A percentile compares a stretch with the other conserved stretches of the same genome.
Conservation (phyloP, 2,113 vertebrate species). For the Sinocyclocheilus grahami region DNA sequence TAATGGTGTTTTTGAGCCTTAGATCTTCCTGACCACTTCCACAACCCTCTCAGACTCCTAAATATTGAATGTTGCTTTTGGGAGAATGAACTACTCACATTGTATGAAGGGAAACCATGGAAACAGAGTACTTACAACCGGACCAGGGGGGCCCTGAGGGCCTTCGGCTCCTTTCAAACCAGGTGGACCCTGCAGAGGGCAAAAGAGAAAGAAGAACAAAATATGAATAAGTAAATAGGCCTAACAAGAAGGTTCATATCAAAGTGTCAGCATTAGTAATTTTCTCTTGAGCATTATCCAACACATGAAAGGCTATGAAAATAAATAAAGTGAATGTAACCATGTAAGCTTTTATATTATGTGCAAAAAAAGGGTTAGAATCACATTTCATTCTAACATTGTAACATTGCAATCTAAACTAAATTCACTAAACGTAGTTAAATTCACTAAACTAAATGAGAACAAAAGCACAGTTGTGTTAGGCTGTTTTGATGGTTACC, state of each 20-base stretch:
- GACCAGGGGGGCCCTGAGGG: conserved; percentile 92
- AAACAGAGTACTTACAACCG: conserved; percentile 83
- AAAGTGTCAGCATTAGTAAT: neutral
- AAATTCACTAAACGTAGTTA: too few species aligned
- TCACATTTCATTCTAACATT: too few species aligned
- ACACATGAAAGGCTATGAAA: too few species aligned
- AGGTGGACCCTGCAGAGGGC: conserved; percentile 79
- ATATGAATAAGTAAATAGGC: neutral
- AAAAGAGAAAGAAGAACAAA: conserved; percentile 45
- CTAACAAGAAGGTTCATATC: conserved; percentile 11
- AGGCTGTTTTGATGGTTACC: too few species aligned
- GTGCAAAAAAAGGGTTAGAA: too few species aligned
- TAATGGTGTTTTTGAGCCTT: conserved; percentile 31
- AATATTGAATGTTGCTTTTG: conserved; percentile 38
- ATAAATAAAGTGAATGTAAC: too few species aligned
- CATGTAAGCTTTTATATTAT: too few species aligned
- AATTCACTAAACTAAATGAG: too few species aligned
- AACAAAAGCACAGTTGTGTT: too few species aligned
- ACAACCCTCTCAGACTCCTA: conserved; percentile 16
- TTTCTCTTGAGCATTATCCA: neutral
- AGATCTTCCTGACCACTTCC: conserved; percentile 19
- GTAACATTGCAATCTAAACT: too few species aligned
- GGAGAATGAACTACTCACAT: conserved; percentile 7
- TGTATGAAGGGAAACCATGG: conserved; percentile 34
- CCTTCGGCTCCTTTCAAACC: conserved; percentile 98